A percentile compares a stretch with the other conserved stretches of the same genome.
Conservation (phyloP, 2,113 vertebrate genomes). For the Solenodon paradoxus region DNA sequence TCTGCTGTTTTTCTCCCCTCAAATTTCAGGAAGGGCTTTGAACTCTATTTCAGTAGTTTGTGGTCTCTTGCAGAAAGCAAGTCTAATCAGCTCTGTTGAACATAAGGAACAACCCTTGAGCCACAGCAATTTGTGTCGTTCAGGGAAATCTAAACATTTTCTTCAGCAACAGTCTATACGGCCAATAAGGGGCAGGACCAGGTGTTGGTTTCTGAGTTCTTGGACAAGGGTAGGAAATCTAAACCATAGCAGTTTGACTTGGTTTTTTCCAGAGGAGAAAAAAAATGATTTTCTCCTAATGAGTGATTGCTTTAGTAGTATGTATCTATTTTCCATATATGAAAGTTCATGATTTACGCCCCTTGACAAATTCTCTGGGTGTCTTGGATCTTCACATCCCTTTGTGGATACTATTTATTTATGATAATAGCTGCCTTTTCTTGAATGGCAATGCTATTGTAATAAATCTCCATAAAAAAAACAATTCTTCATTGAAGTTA, state of each 20-base stretch:
- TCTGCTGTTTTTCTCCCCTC: slow-evolving; percentile 65
- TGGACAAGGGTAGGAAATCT: background rate
- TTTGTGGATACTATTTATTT: slow-evolving; percentile 66
- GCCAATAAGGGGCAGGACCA: background rate
- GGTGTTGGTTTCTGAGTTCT: background rate
- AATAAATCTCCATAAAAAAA: slow-evolving; percentile 77
- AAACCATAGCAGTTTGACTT: background rate
- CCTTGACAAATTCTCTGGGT: slow-evolving; percentile 62
- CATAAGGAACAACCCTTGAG: background rate
- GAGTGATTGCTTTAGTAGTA: slow-evolving; percentile 47
- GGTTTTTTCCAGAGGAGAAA: background rate
- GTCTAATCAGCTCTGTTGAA: background rate
- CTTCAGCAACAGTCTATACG: background rate
- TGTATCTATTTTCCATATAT: slow-evolving; percentile 66
- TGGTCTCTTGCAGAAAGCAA: background rate
- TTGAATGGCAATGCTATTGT: slow-evolving; percentile 67
- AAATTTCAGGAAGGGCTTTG: background rate
- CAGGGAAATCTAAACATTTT: background rate
- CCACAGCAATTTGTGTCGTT: background rate
- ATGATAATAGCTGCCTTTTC: slow-evolving; percentile 66
- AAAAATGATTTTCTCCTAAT: slow-evolving; percentile 37
- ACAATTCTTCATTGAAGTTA: slow-evolving; percentile 68
- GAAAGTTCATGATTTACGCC: slow-evolving; percentile 63
- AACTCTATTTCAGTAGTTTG: background rate
- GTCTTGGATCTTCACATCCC: slow-evolving; percentile 32